Conservation (phyloP, 2,797 vertebrate genomes). For the Hydrocynus forskahlii region DNA sequence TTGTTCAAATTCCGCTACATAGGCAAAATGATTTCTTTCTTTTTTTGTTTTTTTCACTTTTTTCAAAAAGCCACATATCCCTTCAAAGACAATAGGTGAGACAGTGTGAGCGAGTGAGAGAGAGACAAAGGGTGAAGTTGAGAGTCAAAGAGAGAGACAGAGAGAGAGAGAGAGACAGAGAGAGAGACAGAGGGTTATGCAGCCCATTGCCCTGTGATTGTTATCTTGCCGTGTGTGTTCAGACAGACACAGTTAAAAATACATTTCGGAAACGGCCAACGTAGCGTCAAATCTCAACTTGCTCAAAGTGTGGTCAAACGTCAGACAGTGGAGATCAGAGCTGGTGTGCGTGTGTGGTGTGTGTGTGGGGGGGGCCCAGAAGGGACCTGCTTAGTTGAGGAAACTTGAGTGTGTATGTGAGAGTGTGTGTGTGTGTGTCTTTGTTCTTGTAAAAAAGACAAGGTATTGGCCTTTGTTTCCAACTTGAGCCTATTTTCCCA, state of each 20-base stretch:
- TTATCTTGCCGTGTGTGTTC: slow-evolving; percentile 74
- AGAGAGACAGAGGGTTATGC: slow-evolving; percentile 40
- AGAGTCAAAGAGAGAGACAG: slow-evolving; percentile 48
- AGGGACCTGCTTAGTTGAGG: slow-evolving; percentile 8
- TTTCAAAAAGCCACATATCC: slow-evolving; percentile 75
- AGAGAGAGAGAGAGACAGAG: slow-evolving; percentile 36
- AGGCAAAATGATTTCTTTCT: slow-evolving; percentile 66
- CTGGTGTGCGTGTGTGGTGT: slow-evolving; percentile 6
- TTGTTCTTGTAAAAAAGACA: background rate
- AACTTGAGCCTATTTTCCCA: slow-evolving; percentile 26
- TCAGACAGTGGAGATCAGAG: slow-evolving; percentile 49
- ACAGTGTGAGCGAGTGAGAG: slow-evolving; percentile 59
- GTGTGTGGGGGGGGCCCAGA: background rate
- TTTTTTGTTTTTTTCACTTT: slow-evolving; percentile 19
- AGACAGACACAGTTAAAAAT: slow-evolving; percentile 67
- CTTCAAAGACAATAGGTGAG: slow-evolving; percentile 68
- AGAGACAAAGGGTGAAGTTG: slow-evolving; percentile 2
- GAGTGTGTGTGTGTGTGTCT: slow-evolving; percentile 9
- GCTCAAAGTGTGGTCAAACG: slow-evolving; percentile 64
- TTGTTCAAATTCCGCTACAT: slow-evolving; percentile 62
- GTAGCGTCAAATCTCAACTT: slow-evolving; percentile 62
- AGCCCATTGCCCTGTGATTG: slow-evolving; percentile 74
- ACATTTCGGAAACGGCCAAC: slow-evolving; percentile 66
- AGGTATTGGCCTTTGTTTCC: background rate
- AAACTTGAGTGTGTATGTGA: background rate